Percentiles rank a stretch among this genome's conserved stretches.
These are phyloP conservation scores for Mamestra brassicae DNA, from an alignment of 2,888 invertebrate genomes.

Conservation along the genomic window DNA sequence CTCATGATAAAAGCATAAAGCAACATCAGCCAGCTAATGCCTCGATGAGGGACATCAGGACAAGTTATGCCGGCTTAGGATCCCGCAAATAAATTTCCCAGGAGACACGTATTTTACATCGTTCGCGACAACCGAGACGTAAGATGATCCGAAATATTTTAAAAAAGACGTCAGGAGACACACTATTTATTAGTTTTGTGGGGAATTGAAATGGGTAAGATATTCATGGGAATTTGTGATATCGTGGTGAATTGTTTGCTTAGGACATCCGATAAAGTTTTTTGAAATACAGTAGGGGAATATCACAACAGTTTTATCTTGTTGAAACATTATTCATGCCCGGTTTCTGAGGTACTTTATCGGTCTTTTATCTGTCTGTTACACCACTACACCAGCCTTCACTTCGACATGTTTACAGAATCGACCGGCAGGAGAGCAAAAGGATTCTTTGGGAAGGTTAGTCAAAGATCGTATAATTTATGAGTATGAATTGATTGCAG, in stretches of 20 bases:
- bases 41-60: slow-evolving; percentile 77
- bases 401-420: too few relatives aligned
- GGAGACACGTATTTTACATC: slow-evolving; percentile 85
- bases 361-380: too few relatives aligned
- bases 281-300: too few relatives aligned
- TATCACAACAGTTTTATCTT: too few relatives aligned
- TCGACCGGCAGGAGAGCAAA: too few relatives aligned
- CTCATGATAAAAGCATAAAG: slow-evolving; percentile 62
- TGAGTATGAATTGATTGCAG: too few relatives aligned
- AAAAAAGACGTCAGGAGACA: slow-evolving; percentile 69
- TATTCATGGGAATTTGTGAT: slow-evolving; percentile 18
- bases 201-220: slow-evolving; percentile 58
- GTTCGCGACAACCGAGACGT: slow-evolving; percentile 73
- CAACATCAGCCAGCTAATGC: slow-evolving; percentile 58
- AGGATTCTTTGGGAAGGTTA: too few relatives aligned
- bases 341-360: too few relatives aligned
- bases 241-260: slow-evolving; percentile 7
- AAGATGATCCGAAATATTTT: slow-evolving; percentile 82
- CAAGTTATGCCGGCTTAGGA: slow-evolving; percentile 83
- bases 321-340: too few relatives aligned
- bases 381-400: too few relatives aligned
- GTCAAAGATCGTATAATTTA: too few relatives aligned
- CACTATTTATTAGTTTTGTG: slow-evolving; percentile 71
- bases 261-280: not conserved
- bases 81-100: slow-evolving; percentile 88